Conservation (phyloP, 2,888 invertebrate genomes). For the Petrolisthes manimaculis region DNA sequence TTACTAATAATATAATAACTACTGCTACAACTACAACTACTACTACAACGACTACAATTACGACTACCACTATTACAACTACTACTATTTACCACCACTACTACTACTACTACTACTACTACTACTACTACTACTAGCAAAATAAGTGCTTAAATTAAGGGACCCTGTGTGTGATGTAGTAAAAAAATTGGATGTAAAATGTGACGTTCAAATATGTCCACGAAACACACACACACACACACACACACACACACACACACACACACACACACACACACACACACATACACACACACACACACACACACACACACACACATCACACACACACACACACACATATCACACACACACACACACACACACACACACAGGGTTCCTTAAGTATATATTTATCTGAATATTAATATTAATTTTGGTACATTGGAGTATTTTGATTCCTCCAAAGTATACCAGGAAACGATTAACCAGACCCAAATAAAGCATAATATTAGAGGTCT, state of each 20-base stretch:
- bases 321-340: no score
- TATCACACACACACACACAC: no score
- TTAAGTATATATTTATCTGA: background rate
- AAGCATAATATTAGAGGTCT: no score
- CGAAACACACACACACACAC: no score
- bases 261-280: constrained; percentile 14
- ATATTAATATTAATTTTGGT: background rate
- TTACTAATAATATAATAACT: no score
- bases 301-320: no score
- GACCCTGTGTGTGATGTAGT: no score
- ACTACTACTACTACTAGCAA: background rate
- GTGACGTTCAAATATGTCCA: no score
- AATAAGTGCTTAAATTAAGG: background rate
- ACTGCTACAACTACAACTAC: no score
- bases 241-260: constrained; percentile 7
- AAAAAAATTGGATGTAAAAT: no score
- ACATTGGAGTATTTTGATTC: background rate
- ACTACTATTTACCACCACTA: background rate
- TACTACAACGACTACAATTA: no score
- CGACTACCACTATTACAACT: background rate
- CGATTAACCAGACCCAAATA: background rate
- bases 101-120: constrained; percentile 2
- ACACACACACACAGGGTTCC: no score
- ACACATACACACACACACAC: background rate
- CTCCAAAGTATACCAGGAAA: background rate